Evolutionary conservation across 2,113 vertebrate species (phyloP).

Genomic region (Trachemys scripta): DNA sequence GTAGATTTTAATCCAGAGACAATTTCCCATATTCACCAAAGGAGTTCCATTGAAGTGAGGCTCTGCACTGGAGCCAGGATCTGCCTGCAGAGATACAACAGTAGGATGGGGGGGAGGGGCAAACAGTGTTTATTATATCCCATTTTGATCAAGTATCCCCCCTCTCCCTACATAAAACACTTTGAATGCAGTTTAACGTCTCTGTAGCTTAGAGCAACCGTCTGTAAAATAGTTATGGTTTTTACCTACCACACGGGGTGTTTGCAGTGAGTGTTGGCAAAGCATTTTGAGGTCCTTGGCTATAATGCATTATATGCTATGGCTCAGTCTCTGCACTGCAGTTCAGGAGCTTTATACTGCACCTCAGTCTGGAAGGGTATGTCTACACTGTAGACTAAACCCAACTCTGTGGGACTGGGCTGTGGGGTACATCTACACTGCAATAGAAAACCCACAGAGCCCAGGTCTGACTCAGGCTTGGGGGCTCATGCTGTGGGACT

Average conservation of each 20-base stretch:
- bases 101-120: not conserved
- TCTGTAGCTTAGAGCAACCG: not conserved
- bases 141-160: not conserved
- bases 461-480: not conserved
- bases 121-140: not conserved
- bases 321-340: not conserved
- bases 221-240: not conserved
- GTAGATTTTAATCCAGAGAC: fast-evolving
- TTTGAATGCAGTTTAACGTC: not conserved
- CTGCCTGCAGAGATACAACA: not conserved
- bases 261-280: not conserved
- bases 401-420: not conserved
- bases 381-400: not conserved
- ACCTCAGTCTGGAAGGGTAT: not conserved
- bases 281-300: not conserved
- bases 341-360: not conserved
- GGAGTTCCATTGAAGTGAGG: not conserved
- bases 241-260: not conserved
- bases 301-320: not conserved
- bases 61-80: fast-evolving
- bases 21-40: not conserved
- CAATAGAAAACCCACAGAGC: not conserved
- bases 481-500: not conserved
- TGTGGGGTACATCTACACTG: not conserved
- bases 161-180: not conserved